Evolutionary conservation across 2,888 invertebrate genomes (phyloP).

Genomic region (Taphrorychus bicolor): DNA sequence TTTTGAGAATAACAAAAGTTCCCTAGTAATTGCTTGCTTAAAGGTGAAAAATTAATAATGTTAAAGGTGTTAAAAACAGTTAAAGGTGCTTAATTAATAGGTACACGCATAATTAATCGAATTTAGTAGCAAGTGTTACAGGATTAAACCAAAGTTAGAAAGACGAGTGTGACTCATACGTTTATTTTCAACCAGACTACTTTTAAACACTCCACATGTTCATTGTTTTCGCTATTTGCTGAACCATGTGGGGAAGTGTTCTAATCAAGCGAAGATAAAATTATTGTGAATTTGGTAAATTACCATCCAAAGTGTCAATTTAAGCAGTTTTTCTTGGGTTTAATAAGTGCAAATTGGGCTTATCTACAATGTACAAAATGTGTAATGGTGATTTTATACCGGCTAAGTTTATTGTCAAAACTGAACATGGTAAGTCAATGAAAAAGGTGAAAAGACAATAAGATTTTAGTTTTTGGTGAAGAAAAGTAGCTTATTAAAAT

Average conservation of each 20-base stretch:
- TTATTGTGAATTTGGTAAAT: too few relatives aligned
- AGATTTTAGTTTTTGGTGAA: neutral
- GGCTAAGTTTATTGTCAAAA: neutral
- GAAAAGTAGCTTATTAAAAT: too few relatives aligned
- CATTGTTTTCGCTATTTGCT: slow-evolving; percentile 8
- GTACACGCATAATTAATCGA: neutral
- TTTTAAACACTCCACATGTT: slow-evolving; percentile 5
- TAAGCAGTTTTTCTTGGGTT: too few relatives aligned
- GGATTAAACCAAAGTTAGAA: neutral
- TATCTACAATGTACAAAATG: neutral
- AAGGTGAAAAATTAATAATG: too few relatives aligned
- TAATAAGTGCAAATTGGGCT: neutral
- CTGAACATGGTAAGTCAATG: neutral
- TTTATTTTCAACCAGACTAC: slow-evolving; percentile 18
- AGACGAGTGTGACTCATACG: slow-evolving; percentile 13
- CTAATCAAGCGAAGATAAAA: slow-evolving; percentile 5
- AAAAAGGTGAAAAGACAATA: neutral
- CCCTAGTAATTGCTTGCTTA: too few relatives aligned
- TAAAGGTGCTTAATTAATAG: too few relatives aligned
- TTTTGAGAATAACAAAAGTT: too few relatives aligned
- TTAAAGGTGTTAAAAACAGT: too few relatives aligned
- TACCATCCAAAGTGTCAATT: too few relatives aligned
- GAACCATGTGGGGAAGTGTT: slow-evolving; percentile 13
- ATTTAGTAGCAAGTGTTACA: neutral
- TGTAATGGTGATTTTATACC: neutral